phyloP scores from a whole-genome alignment of 2,113 vertebrate genomes.

The Panurus biarmicus region DNA sequence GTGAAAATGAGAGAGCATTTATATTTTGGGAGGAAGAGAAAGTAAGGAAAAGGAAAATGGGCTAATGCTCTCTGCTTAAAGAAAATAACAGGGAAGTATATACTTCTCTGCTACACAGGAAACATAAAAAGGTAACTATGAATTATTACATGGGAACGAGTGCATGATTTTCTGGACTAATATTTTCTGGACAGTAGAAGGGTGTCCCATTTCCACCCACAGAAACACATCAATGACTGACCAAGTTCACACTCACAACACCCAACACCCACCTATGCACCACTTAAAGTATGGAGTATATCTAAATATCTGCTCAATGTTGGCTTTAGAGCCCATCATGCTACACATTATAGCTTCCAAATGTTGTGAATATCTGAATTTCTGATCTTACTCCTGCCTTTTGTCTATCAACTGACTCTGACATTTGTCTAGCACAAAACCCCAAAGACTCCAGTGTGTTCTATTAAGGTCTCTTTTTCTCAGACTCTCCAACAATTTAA shows the following conservation, averaged over 20 bases:
- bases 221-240: not conserved
- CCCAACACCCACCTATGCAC: rapidly evolving
- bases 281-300: not conserved
- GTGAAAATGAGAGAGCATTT: not conserved
- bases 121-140: not conserved
- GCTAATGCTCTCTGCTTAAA: not conserved
- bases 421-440: not conserved
- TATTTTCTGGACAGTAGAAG: not conserved
- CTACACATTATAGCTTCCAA: not conserved
- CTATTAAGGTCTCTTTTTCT: not conserved
- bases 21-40: not conserved
- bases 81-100: not conserved
- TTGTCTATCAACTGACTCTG: not conserved
- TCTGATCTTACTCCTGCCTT: not conserved
- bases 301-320: not conserved
- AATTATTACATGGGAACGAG: not conserved
- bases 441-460: not conserved
- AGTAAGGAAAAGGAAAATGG: not conserved
- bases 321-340: not conserved
- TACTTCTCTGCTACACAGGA: not conserved
- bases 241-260: not conserved
- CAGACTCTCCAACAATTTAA: not conserved
- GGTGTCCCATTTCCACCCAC: not conserved
- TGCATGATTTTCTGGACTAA: not conserved
- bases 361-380: not conserved